A percentile compares a stretch with the other conserved stretches of the same genome.
These are phyloP conservation scores for Gymnobelideus leadbeateri DNA, from an alignment of 2,113 vertebrate genomes.

Conservation along the genomic window DNA sequence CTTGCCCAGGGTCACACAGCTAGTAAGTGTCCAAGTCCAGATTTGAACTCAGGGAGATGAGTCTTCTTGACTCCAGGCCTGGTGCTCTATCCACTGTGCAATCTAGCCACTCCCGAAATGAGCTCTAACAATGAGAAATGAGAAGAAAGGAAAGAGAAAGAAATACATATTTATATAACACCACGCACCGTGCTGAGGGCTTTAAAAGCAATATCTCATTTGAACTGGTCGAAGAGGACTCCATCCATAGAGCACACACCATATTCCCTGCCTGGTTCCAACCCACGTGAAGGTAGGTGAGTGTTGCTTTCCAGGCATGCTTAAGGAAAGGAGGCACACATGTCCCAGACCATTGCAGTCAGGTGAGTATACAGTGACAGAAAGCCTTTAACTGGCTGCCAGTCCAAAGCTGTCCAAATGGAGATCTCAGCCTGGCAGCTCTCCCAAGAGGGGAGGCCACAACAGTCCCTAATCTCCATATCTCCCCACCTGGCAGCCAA, in stretches of 20 bases:
- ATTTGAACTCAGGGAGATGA: background rate
- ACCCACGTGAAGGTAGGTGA: too few species aligned
- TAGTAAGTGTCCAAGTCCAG: too few species aligned
- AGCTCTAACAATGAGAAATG: background rate
- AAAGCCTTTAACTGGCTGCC: background rate
- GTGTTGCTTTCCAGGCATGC: background rate
- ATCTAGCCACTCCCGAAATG: background rate
- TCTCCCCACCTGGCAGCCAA: background rate
- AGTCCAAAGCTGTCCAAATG: background rate
- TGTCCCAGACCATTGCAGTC: background rate
- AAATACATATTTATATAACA: background rate
- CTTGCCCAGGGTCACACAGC: background rate
- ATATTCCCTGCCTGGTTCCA: background rate
- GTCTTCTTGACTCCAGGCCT: background rate
- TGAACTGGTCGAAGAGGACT: background rate
- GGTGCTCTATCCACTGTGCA: background rate
- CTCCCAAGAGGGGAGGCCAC: background rate
- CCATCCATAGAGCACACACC: background rate
- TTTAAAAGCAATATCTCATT: background rate
- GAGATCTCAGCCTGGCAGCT: background rate
- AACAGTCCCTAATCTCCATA: background rate
- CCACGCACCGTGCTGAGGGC: background rate
- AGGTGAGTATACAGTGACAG: background rate
- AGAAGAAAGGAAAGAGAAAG: background rate
- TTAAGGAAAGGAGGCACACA: background rate